phyloP scores from a whole-genome alignment of 2,797 vertebrate species.

The Ficedula albicollis region DNA sequence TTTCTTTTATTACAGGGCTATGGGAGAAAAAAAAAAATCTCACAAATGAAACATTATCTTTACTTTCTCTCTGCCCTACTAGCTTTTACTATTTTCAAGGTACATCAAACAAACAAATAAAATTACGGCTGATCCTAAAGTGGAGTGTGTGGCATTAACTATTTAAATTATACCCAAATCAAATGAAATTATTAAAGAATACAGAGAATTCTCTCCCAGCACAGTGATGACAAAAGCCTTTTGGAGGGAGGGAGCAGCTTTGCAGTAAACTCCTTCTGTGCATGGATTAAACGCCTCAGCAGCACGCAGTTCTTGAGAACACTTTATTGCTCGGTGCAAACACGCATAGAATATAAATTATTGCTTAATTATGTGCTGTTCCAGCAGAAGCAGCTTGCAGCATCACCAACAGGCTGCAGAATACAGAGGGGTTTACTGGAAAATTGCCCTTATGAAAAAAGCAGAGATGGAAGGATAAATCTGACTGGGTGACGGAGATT shows the following conservation, averaged over 20 bases:
- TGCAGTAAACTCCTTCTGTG: constrained; percentile 63
- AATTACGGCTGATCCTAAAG: not conserved
- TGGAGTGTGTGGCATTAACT: not conserved
- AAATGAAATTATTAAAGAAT: constrained; percentile 57
- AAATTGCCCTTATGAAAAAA: constrained; percentile 49
- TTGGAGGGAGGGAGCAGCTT: constrained; percentile 43
- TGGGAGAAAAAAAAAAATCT: not conserved
- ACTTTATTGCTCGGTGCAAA: constrained; percentile 68
- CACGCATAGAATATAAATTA: constrained; percentile 72
- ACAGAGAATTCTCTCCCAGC: not conserved
- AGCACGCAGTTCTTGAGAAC: constrained; percentile 70
- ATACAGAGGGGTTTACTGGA: constrained; percentile 45
- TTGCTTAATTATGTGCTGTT: constrained; percentile 66
- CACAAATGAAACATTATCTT: constrained; percentile 20
- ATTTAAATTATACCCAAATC: constrained; percentile 39
- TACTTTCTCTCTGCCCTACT: constrained; percentile 7
- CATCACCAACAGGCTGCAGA: constrained; percentile 42
- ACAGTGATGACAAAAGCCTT: constrained; percentile 17
- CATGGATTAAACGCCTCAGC: constrained; percentile 69
- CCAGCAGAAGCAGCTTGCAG: constrained; percentile 62
- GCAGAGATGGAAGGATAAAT: not conserved
- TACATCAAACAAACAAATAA: constrained; percentile 53
- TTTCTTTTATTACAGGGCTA: not conserved
- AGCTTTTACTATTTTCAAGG: constrained; percentile 39
- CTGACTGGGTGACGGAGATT: not conserved